These are phyloP conservation scores for Ochropleura plecta DNA, from an alignment of 2,888 invertebrate species.

Conservation along the genomic window DNA sequence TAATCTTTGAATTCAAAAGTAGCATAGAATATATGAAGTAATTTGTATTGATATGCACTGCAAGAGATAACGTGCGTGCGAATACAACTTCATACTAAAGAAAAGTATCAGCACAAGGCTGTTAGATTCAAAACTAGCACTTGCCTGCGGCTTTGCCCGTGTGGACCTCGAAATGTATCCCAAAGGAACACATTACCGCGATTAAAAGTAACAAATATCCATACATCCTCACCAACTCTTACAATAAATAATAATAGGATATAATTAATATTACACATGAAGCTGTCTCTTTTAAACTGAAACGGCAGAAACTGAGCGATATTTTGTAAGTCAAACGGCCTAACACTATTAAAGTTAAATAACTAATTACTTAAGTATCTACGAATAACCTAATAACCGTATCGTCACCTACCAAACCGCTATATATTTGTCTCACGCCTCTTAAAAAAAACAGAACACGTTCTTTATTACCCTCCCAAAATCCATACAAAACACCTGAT, in stretches of 20 bases:
- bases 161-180: no score
- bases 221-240: no score
- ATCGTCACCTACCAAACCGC: background rate
- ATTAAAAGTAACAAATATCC: no score
- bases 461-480: background rate
- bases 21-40: background rate
- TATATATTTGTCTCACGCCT: background rate
- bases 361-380: background rate
- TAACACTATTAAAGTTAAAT: background rate
- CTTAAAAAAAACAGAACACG: background rate
- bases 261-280: background rate
- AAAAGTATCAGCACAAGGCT: background rate
- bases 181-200: no score
- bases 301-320: background rate
- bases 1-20: background rate
- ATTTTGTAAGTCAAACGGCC: background rate
- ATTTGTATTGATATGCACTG: background rate
- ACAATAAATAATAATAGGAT: no score
- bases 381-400: background rate
- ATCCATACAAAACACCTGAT: conserved; percentile 34
- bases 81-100: background rate
- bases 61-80: background rate
- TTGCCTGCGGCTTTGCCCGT: no score
- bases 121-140: background rate
- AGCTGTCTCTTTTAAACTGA: background rate